A percentile compares a stretch with the other conserved stretches of the same genome.
phyloP scores from a whole-genome alignment of 1,140 invertebrate genomes.

The Cherax destructor region DNA sequence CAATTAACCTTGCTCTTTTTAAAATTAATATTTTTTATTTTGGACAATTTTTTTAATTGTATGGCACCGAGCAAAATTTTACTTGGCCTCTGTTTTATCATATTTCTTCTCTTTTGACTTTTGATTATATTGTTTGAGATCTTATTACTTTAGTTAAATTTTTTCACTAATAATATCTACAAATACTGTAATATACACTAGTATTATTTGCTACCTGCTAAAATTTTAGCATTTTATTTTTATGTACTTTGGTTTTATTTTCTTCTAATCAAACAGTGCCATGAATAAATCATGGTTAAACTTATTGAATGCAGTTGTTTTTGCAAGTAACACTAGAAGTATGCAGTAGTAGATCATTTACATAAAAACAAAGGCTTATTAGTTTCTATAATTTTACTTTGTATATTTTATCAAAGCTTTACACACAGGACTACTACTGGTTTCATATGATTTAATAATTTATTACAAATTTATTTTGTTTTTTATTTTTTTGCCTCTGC shows the following conservation, averaged over 20 bases:
- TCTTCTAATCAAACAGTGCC: neutral
- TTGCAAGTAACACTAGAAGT: neutral
- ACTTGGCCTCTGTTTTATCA: neutral
- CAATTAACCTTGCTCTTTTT: neutral
- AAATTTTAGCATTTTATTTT: neutral
- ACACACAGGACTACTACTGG: neutral
- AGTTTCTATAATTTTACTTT: neutral
- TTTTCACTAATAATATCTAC: neutral
- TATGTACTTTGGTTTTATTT: neutral
- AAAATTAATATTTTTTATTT: neutral
- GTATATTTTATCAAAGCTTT: neutral
- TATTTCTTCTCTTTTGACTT: neutral
- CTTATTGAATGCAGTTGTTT: neutral
- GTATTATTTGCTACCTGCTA: neutral
- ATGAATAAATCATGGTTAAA: neutral
- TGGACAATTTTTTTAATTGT: neutral
- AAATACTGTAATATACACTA: neutral
- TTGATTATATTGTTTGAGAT: neutral
- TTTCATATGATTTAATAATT: neutral
- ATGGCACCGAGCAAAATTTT: neutral
- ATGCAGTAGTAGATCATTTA: neutral
- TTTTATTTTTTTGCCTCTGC: slow-evolving; percentile 60
- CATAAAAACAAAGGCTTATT: neutral
- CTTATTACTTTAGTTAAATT: neutral
- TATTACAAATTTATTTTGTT: neutral